Base-by-base conservation (phyloP, 2,797 vertebrate genomes). In the Dallia pectoralis region DNA sequence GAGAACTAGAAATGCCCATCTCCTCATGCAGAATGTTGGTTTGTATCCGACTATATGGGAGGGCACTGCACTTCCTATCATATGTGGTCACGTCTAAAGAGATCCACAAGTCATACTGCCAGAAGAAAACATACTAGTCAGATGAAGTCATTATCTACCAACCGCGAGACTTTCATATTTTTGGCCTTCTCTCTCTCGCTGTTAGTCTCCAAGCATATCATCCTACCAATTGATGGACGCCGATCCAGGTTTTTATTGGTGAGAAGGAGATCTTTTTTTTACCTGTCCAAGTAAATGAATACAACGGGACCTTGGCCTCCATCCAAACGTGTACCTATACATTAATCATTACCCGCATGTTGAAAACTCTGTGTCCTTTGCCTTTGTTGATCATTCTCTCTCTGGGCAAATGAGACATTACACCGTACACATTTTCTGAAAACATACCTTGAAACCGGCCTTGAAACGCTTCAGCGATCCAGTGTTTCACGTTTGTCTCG, bases 291-390 rank as follows among this genome's bases (percentile, higher is more conserved):
- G 14, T 14, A 27, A 48, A 67, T 4, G 6, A 56, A 29, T 69
- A 49, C 67, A 69, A 8, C 36, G 16, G 25, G 66, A 15, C 40
- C 73, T 63, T 73, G 75, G 68, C 75, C n/a, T 19, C 49, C 67
- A 49, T 72, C 77, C 77, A 48, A 78, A 80, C 77, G 76, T 51
- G 64, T 75, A 72, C 44, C 70, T 47, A 36, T 81, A 79, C 81
- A 83, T 90, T 82, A 89, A 89, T 89, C 82, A 91, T 90, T 90
- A 89, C 77, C 86, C 74, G 75, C 59, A 67, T n/a, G 78, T 83
- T 83, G 79, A 81, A 87, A 85, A 79, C 62, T 27, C 85, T 66
- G 73, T 78, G 79, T 75, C 80, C 72, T 73, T 70, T 69, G 64
- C 14, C 70, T 11, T 64, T 79, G 83, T 88, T 87, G 84, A 89